A percentile compares a stretch with the other conserved stretches of the same genome.
Conservation (phyloP, 2,888 invertebrate species). For the Gisinianus flammeolus region DNA sequence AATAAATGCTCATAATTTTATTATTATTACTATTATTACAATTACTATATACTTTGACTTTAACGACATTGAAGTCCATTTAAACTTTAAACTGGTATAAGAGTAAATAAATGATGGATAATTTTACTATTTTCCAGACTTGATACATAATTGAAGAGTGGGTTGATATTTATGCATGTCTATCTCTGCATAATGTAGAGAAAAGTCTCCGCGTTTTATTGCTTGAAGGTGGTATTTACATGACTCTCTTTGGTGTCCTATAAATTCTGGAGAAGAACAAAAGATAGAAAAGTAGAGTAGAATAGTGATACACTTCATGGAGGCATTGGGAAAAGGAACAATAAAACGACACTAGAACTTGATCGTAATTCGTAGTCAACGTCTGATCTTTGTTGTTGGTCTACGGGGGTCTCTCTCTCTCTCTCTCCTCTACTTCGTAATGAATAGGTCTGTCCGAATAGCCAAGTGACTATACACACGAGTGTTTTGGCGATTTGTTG, state of each 20-base stretch:
- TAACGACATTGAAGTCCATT: no score
- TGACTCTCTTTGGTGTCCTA: slow-evolving; percentile 5
- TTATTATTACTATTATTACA: no score
- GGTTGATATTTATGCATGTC: no score
- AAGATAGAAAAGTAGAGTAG: background rate
- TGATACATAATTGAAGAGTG: no score
- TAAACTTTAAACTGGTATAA: no score
- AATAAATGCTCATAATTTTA: no score
- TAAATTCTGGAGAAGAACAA: slow-evolving; percentile 4
- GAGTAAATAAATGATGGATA: no score
- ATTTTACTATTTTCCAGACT: no score
- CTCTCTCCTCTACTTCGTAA: no score
- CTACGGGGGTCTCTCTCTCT: background rate
- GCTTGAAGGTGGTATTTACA: background rate
- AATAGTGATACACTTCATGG: background rate
- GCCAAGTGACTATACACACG: background rate
- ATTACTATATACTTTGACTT: no score
- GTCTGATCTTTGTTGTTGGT: slow-evolving; percentile 11
- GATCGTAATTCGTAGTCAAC: slow-evolving; percentile 16
- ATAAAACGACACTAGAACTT: slow-evolving; percentile 8
- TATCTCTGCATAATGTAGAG: no score
- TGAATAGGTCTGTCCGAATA: slow-evolving; percentile 9
- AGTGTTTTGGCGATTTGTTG: background rate
- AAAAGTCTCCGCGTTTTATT: background rate
- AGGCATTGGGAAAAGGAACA: background rate